Evolutionary conservation across 1,140 invertebrate species (phyloP).

Genomic region (Camponotus floridanus): DNA sequence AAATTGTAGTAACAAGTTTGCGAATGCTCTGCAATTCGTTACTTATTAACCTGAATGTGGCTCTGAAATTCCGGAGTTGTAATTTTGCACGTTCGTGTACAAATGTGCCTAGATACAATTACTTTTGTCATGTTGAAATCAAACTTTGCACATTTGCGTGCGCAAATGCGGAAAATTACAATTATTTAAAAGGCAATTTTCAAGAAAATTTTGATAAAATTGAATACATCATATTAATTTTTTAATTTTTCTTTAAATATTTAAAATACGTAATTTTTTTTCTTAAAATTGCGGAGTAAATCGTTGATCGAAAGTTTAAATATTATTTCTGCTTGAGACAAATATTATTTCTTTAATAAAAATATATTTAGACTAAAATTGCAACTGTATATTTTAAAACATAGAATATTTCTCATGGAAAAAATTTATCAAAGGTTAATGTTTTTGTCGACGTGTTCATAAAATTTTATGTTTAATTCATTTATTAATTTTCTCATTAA

Average conservation of each 20-base stretch:
- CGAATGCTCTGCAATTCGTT: conserved; percentile 27
- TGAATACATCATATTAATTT: background rate
- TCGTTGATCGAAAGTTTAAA: background rate
- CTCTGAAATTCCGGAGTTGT: conserved; percentile 11
- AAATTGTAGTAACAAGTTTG: conserved; percentile 30
- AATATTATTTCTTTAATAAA: background rate
- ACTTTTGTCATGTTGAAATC: background rate
- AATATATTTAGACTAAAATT: conserved; percentile 9
- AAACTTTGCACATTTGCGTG: conserved; percentile 4
- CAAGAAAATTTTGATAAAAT: background rate
- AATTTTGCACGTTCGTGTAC: background rate
- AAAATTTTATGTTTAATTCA: background rate
- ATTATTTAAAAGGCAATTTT: background rate
- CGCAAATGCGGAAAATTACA: background rate
- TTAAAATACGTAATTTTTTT: no score
- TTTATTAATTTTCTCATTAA: background rate
- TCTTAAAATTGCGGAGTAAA: background rate
- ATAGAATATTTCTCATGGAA: background rate
- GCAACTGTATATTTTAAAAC: background rate
- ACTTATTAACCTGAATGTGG: conserved; percentile 26
- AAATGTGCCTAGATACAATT: conserved; percentile 19
- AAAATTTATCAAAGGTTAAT: background rate
- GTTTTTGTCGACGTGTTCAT: background rate
- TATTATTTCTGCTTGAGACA: background rate
- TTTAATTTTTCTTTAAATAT: background rate